These are phyloP conservation scores for Muscicapa adusta DNA, from an alignment of 2,113 vertebrate species.

Conservation along the genomic window DNA sequence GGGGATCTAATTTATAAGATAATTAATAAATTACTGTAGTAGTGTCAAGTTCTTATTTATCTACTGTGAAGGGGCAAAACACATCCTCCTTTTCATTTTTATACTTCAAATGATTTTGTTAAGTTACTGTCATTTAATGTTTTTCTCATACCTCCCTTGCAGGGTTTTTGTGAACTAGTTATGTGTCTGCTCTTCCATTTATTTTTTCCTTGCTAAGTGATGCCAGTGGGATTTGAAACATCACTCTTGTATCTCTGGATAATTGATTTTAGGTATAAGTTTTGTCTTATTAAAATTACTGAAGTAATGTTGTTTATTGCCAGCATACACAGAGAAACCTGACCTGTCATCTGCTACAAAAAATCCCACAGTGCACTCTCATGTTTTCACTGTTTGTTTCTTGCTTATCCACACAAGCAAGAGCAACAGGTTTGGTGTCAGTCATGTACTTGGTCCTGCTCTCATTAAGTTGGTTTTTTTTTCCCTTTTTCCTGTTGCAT, in stretches of 20 bases:
- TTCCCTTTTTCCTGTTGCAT: background rate
- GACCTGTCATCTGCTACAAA: background rate
- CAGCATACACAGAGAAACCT: background rate
- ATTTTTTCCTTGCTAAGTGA: background rate
- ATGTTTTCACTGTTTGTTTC: background rate
- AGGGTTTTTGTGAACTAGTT: background rate
- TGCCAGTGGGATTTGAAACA: background rate
- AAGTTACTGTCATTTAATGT: background rate
- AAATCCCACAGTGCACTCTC: background rate
- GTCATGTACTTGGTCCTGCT: background rate
- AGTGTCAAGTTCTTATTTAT: background rate
- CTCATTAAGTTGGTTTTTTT: background rate
- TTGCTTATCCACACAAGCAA: background rate
- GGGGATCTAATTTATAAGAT: background rate
- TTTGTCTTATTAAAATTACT: background rate
- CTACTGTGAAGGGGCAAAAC: background rate
- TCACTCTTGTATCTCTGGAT: background rate
- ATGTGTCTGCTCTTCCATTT: background rate
- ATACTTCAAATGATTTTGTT: background rate
- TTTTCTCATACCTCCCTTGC: background rate
- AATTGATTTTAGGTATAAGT: background rate
- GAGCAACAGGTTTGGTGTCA: background rate
- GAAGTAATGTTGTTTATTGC: background rate
- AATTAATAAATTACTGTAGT: background rate
- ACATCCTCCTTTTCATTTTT: background rate